phyloP scores from a whole-genome alignment of 2,888 invertebrate species.

The Caenorhabditis virilis region DNA sequence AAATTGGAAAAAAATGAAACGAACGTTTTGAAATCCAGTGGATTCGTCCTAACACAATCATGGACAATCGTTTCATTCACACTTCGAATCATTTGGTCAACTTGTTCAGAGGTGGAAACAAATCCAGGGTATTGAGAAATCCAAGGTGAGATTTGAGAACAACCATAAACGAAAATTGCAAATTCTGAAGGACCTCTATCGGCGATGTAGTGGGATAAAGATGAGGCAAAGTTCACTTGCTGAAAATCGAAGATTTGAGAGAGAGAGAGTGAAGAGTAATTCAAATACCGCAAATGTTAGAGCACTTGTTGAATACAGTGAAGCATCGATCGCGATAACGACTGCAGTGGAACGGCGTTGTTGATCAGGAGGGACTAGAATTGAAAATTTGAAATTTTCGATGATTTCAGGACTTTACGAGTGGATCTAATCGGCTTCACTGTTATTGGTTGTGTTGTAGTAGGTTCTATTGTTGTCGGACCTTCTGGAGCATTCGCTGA shows the following conservation, averaged over 20 bases:
- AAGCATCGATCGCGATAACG: constrained; percentile 22
- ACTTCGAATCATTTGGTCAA: constrained; percentile 11
- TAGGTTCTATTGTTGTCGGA: constrained; percentile 1
- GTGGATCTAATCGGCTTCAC: constrained; percentile 9
- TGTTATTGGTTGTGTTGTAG: constrained; percentile 9
- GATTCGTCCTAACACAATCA: constrained; percentile 12
- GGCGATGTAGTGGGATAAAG: constrained; percentile 14
- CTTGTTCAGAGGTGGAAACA: constrained; percentile 8
- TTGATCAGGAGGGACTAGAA: constrained; percentile 10
- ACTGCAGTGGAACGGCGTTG: constrained; percentile 26
- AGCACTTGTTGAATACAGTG: constrained; percentile 17
- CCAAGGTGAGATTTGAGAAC: constrained; percentile 13
- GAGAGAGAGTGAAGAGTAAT: not conserved
- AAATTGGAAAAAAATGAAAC: no score
- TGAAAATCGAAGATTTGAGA: constrained; percentile 2
- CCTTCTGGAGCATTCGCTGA: constrained; percentile 1
- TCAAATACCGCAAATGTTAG: constrained; percentile 17
- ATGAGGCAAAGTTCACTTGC: constrained; percentile 20
- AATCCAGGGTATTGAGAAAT: constrained; percentile 17
- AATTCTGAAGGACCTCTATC: constrained; percentile 25
- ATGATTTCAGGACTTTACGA: not conserved
- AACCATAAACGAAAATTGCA: constrained; percentile 27
- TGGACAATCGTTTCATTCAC: constrained; percentile 15
- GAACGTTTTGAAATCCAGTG: constrained; percentile 19
- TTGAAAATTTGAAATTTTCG: not conserved